Conservation (phyloP, 1,140 invertebrate species). For the Drosophila prosaltans region DNA sequence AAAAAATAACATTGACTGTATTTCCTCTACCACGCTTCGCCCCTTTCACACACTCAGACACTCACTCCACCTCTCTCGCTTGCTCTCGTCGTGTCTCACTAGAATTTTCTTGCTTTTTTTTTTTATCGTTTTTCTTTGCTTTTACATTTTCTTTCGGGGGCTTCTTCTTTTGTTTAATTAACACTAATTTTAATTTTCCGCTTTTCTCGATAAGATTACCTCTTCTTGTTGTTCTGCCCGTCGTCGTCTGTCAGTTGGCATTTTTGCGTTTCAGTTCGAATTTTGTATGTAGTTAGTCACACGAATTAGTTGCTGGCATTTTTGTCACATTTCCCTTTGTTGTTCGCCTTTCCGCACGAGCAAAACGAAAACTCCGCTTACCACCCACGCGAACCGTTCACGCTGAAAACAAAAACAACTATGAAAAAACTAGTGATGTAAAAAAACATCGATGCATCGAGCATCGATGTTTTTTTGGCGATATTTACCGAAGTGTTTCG, state of each 20-base stretch:
- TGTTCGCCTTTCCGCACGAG: slow-evolving; percentile 25
- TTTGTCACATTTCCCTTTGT: slow-evolving; percentile 22
- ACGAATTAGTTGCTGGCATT: not conserved
- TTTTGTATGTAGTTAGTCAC: not conserved
- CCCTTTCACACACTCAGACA: not conserved
- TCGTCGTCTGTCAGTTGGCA: slow-evolving; percentile 16
- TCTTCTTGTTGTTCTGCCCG: slow-evolving; percentile 2
- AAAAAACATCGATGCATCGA: no score
- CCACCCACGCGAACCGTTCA: slow-evolving; percentile 25
- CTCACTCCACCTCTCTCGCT: slow-evolving; percentile 27
- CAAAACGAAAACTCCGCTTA: slow-evolving; percentile 33
- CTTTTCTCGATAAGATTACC: slow-evolving; percentile 2
- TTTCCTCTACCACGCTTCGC: no score
- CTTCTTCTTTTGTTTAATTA: slow-evolving; percentile 36
- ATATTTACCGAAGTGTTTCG: no score
- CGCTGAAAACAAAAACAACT: slow-evolving; percentile 3
- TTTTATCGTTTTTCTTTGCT: slow-evolving; percentile 15
- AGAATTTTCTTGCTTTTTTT: slow-evolving; percentile 2
- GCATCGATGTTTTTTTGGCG: no score
- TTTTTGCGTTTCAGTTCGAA: slow-evolving; percentile 15
- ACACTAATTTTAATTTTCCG: slow-evolving; percentile 42
- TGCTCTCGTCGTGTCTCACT: not conserved
- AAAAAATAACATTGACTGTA: slow-evolving; percentile 27
- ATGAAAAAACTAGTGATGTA: no score
- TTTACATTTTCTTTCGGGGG: slow-evolving; percentile 2